Evolutionary conservation across 2,113 vertebrate species (phyloP).

Genomic region (Pantherophis guttatus): DNA sequence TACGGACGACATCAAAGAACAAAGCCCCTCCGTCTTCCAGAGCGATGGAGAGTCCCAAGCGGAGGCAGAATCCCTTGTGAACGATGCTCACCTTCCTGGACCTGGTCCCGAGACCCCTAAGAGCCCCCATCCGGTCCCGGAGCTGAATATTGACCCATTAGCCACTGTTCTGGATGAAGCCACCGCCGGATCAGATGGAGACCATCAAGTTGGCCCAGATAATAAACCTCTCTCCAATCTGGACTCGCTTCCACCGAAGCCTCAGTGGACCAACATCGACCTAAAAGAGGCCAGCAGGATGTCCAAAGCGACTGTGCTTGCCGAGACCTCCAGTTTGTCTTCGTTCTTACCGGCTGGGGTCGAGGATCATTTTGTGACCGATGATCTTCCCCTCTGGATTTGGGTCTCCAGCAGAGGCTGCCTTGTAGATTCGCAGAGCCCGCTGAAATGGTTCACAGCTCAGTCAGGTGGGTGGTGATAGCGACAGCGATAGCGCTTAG

Average conservation of each 20-base stretch:
- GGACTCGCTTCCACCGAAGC: slow-evolving; percentile 61
- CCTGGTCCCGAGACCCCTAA: background rate
- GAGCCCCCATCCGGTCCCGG: slow-evolving; percentile 43
- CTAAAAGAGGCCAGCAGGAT: slow-evolving; percentile 81
- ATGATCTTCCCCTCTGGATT: slow-evolving; percentile 86
- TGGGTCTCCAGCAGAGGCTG: slow-evolving; percentile 93
- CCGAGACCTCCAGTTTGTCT: slow-evolving; percentile 77
- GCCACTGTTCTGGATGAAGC: slow-evolving; percentile 38
- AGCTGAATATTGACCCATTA: slow-evolving; percentile 14
- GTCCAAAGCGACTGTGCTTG: slow-evolving; percentile 44
- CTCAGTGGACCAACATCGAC: slow-evolving; percentile 91
- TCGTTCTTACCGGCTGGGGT: slow-evolving; percentile 77
- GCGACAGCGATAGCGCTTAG: too few relatives aligned
- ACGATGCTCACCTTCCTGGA: background rate
- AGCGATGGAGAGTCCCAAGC: slow-evolving; percentile 74
- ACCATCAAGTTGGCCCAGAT: slow-evolving; percentile 16
- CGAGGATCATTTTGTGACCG: slow-evolving; percentile 77
- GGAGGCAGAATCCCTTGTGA: slow-evolving; percentile 65
- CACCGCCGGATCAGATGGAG: background rate
- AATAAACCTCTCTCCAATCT: slow-evolving; percentile 35
- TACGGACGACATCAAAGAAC: slow-evolving; percentile 82
- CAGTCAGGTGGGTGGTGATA: slow-evolving; percentile 68
- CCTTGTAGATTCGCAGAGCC: slow-evolving; percentile 77
- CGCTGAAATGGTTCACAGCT: slow-evolving; percentile 83
- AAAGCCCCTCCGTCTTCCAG: slow-evolving; percentile 66